phyloP scores from a whole-genome alignment of 2,888 invertebrate species.

The Mesoligia furuncula region DNA sequence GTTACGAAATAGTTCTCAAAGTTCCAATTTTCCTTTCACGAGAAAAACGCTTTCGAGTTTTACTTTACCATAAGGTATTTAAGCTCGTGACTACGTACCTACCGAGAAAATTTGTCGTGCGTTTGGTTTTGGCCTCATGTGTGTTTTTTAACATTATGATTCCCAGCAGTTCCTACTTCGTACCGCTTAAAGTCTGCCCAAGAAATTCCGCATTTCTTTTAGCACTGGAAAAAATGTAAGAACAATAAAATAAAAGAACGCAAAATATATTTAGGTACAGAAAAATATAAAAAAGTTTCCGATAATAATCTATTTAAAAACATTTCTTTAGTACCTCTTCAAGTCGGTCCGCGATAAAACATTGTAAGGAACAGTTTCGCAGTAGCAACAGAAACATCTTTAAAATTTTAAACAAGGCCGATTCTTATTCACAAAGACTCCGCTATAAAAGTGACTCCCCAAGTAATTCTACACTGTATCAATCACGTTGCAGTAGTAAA shows the following conservation, averaged over 20 bases:
- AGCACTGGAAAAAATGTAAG: neutral
- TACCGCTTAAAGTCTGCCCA: too few species aligned
- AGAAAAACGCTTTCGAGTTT: too few species aligned
- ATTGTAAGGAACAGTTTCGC: constrained; percentile 36
- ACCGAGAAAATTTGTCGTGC: too few species aligned
- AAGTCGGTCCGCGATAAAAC: constrained; percentile 51
- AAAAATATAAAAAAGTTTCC: constrained; percentile 19
- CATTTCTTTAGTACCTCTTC: constrained; percentile 29
- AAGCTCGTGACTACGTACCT: too few species aligned
- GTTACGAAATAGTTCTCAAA: too few species aligned
- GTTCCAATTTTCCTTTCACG: too few species aligned
- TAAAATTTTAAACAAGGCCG: constrained; percentile 68
- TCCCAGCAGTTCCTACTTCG: too few species aligned
- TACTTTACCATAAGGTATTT: too few species aligned
- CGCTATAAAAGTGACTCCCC: constrained; percentile 68
- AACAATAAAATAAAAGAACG: neutral
- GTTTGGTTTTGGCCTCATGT: too few species aligned
- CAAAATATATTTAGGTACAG: constrained; percentile 13
- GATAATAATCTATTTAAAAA: constrained; percentile 34
- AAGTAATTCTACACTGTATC: constrained; percentile 74
- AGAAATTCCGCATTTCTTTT: neutral
- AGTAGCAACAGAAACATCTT: constrained; percentile 57
- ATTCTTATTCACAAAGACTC: constrained; percentile 69
- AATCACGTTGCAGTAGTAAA: constrained; percentile 79
- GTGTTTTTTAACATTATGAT: too few species aligned